Percentiles rank a stretch among this genome's conserved stretches.
Evolutionary conservation across 2,797 vertebrate genomes (phyloP).

Genomic region (Sebastes umbrosus): DNA sequence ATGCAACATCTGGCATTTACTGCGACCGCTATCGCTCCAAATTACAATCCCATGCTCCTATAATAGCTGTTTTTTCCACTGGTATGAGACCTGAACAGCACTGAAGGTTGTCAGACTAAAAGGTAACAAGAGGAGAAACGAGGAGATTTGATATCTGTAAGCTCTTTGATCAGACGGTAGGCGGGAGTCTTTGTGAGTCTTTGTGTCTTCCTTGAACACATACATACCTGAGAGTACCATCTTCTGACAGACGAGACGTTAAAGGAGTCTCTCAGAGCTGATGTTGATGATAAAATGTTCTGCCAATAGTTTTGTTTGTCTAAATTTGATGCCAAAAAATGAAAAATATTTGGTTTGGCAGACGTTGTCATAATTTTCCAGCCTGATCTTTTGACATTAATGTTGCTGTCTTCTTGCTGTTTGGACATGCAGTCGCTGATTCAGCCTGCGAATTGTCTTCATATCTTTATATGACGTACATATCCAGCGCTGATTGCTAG

Average conservation of each 20-base stretch:
- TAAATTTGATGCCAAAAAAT: neutral
- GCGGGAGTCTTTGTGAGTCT: neutral
- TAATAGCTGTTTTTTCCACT: constrained; percentile 22
- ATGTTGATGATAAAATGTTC: neutral
- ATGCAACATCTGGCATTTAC: constrained; percentile 49
- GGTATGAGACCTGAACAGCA: neutral
- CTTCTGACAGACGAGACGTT: neutral
- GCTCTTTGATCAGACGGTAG: neutral
- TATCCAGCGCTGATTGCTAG: neutral
- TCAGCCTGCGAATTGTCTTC: neutral
- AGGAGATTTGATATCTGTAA: constrained; percentile 1
- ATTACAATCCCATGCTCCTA: neutral
- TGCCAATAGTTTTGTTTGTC: neutral
- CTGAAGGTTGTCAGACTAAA: neutral
- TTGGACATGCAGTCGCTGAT: neutral
- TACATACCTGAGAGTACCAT: neutral
- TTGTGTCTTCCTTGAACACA: neutral
- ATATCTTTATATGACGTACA: neutral
- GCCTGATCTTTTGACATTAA: neutral
- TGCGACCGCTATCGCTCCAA: constrained; percentile 13
- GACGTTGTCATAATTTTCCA: neutral
- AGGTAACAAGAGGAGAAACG: neutral
- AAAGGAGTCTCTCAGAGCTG: too few species aligned
- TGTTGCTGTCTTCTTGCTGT: neutral
- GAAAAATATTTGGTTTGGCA: constrained; percentile 3